Evolutionary conservation across 2,113 vertebrate genomes (phyloP), one percentile per base, ranked within the genome.

Genomic region (Thamnophis sirtalis): DNA sequence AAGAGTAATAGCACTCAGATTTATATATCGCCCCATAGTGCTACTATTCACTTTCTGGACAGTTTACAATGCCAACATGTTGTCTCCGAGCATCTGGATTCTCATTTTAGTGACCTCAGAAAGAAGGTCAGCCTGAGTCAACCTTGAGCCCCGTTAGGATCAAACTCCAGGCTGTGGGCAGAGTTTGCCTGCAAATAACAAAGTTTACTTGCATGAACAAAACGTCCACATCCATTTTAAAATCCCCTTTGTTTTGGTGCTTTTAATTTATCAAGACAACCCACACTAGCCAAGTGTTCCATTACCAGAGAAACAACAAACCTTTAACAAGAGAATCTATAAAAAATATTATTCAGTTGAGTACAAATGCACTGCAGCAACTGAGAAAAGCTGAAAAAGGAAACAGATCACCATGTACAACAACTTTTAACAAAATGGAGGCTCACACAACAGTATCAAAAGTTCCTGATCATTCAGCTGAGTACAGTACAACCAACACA

Each of bases 151-250:
- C 58, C 1, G 9, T 60, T 26, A 60, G 26, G 58, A 60, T 28
- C 58, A 60, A 60, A 60, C 26, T 28, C 58, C 9, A 60, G 26
- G 1, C 58, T 60, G 24, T 28, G 58, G 26, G 9, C 58, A 60
- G 58, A 60, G 58, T 60, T 60, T 60, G 24, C 58, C 58, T 26
- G 3, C 3, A 55, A 55, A 55, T 55, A 55, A 55, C 54, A 55
- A 55, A 55, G 54, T 55, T 55, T 55, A 0, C 53, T 13, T 55
- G 54, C 24, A 80, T 0, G 0, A n/a, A 88, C 87, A 22, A 49
- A 92, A 92, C 54, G 17, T 7, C 91, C 89, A 93, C 51, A 48
- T 90, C 85, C 94, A 93, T 93, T 93, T 94, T 89, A 93, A 68
- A 48, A 19, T 87, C 89, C 87, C 8, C 92, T 93, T 93, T 49